These are phyloP conservation scores for Pelmatolapia mariae DNA, from an alignment of 2,113 vertebrate genomes.

Conservation along the genomic window DNA sequence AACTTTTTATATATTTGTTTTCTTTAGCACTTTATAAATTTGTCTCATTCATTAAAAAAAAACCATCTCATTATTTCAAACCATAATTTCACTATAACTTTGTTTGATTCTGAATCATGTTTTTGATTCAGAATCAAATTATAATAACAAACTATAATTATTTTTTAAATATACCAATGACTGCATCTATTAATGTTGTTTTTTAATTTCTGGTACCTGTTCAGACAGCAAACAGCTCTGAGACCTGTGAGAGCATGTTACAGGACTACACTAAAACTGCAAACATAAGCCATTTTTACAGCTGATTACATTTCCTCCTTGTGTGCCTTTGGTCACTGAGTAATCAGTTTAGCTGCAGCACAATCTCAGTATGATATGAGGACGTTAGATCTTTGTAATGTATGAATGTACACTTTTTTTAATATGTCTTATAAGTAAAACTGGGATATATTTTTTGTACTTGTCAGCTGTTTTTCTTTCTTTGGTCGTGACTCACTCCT, in stretches of 20 bases:
- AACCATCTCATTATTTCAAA: not conserved
- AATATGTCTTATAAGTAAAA: not conserved
- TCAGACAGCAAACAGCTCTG: not conserved
- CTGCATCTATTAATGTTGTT: not conserved
- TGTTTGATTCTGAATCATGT: no score
- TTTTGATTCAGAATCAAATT: not conserved
- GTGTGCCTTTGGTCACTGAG: not conserved
- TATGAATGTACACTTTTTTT: not conserved
- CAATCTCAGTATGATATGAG: not conserved
- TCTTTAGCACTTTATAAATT: not conserved
- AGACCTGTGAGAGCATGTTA: not conserved
- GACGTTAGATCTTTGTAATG: not conserved
- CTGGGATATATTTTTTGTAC: not conserved
- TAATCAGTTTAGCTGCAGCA: not conserved
- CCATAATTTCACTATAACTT: not conserved
- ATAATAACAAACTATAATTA: not conserved
- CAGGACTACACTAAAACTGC: not conserved
- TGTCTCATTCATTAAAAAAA: not conserved
- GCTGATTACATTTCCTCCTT: not conserved
- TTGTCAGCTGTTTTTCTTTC: not conserved
- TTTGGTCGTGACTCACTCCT: not conserved
- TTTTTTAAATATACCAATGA: not conserved
- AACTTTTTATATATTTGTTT: not conserved
- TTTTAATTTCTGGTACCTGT: not conserved
- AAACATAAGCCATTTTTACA: not conserved